These are phyloP conservation scores for Cryptoprocta ferox DNA, from an alignment of 2,797 vertebrate genomes.

Conservation along the genomic window DNA sequence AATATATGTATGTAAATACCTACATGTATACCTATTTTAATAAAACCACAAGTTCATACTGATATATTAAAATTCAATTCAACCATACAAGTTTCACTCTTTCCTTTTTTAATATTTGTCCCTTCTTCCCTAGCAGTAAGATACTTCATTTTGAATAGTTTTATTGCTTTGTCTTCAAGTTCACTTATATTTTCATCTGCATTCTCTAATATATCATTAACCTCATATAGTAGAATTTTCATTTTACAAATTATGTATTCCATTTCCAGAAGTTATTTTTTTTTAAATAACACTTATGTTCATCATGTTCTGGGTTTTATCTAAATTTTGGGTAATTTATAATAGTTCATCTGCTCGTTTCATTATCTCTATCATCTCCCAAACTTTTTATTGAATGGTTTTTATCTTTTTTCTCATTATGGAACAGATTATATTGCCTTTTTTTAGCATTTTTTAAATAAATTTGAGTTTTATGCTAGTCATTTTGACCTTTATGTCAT, in stretches of 20 bases:
- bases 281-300: not conserved
- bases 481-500: not conserved
- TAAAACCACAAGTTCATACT: not conserved
- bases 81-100: not conserved
- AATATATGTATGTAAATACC: not conserved
- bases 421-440: not conserved
- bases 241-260: not conserved
- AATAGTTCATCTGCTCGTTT: not conserved
- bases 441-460: not conserved
- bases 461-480: not conserved
- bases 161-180: not conserved
- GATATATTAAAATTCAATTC: not conserved
- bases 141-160: not conserved
- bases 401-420: not conserved
- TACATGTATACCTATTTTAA: not conserved
- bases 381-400: not conserved
- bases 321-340: not conserved
- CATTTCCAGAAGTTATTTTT: not conserved
- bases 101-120: not conserved
- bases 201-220: not conserved
- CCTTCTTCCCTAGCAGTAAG: not conserved
- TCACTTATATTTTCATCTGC: not conserved
- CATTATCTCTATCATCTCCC: not conserved
- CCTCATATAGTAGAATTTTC: not conserved
- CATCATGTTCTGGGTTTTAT: not conserved